These are phyloP conservation scores for Cephalopholis sonnerati DNA, from an alignment of 2,113 vertebrate genomes.

Conservation along the genomic window DNA sequence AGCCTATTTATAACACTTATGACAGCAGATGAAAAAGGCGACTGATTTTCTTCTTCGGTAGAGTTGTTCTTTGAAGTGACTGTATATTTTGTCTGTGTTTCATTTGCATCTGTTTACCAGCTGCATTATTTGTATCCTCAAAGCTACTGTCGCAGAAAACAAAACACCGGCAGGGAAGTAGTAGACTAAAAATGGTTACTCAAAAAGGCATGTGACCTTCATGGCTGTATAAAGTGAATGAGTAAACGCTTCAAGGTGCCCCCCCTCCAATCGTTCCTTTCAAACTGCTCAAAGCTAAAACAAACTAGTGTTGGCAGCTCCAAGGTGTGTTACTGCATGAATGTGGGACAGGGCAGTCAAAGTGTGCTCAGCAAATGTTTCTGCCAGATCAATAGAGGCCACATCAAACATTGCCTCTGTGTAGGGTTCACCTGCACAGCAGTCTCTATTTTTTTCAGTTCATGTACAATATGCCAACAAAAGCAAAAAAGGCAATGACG, in stretches of 20 bases:
- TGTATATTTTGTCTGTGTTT: constrained; percentile 35
- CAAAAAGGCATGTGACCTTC: constrained; percentile 15
- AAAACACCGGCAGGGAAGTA: neutral
- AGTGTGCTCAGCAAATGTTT: constrained; percentile 16
- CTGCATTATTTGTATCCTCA: constrained; percentile 48
- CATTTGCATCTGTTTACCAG: constrained; percentile 21
- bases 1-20: constrained; percentile 58
- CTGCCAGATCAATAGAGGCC: constrained; percentile 21
- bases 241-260: constrained; percentile 1
- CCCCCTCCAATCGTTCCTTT: neutral
- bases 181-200: neutral
- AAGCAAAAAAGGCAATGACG: neutral
- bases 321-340: neutral
- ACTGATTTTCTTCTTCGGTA: constrained; percentile 31
- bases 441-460: neutral
- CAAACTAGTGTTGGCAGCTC: neutral
- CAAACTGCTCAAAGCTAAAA: neutral
- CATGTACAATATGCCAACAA: neutral
- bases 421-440: neutral
- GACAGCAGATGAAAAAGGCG: constrained; percentile 58
- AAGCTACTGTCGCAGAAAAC: neutral
- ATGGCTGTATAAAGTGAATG: neutral
- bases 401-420: neutral
- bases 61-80: constrained; percentile 29
- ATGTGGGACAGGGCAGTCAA: neutral